Conservation (phyloP, 2,797 vertebrate species). For the Argyrosomus regius region DNA sequence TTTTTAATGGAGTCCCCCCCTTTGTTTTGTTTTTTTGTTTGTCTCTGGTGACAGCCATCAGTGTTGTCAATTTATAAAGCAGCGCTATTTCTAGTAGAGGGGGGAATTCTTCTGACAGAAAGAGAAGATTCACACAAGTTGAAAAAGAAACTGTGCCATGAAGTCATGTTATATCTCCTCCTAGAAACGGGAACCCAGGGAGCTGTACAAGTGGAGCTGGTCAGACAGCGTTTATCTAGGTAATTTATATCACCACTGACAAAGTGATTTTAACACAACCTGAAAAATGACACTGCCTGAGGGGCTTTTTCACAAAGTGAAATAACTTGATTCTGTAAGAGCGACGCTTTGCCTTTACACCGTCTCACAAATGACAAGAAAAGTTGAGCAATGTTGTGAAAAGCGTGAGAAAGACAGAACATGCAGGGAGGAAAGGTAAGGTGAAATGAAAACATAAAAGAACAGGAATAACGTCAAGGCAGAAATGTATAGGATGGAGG, state of each 20-base stretch:
- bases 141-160: conserved; percentile 41
- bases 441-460: conserved; percentile 20
- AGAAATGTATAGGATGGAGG: not conserved
- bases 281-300: conserved; percentile 71
- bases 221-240: conserved; percentile 64
- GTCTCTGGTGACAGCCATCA: conserved; percentile 57
- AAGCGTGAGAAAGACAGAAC: conserved; percentile 19
- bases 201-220: conserved; percentile 49
- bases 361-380: conserved; percentile 32
- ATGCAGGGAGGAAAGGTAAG: not conserved
- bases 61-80: conserved; percentile 63
- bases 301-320: conserved; percentile 61
- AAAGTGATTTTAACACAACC: conserved; percentile 69
- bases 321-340: conserved; percentile 55
- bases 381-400: conserved; percentile 20
- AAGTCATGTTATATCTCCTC: conserved; percentile 56
- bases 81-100: conserved; percentile 36
- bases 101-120: conserved; percentile 54
- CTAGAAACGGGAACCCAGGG: conserved; percentile 49
- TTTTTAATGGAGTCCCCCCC: conserved; percentile 56
- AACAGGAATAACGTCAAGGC: not conserved
- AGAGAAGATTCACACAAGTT: conserved; percentile 39
- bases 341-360: conserved; percentile 34
- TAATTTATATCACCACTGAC: conserved; percentile 71
- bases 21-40: conserved; percentile 38